Conservation (phyloP, 2,888 invertebrate species). For the Eupithecia abbreviata region DNA sequence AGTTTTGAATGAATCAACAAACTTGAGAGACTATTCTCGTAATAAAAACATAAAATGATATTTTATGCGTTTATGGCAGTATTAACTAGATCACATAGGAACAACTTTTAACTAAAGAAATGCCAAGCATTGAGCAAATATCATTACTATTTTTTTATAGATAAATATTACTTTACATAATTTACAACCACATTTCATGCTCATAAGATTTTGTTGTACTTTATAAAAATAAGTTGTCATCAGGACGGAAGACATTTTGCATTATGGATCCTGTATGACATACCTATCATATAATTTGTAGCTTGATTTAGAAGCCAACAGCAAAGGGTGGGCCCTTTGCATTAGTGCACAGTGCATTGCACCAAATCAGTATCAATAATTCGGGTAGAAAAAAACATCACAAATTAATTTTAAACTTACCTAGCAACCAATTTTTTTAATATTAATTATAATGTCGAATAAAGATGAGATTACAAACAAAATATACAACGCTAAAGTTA, state of each 20-base stretch:
- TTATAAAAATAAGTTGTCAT: not conserved
- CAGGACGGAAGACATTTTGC: conserved; percentile 8
- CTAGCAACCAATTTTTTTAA: not conserved
- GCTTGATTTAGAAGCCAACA: conserved; percentile 4
- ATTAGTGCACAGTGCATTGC: not conserved
- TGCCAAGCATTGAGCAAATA: conserved; percentile 32
- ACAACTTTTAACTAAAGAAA: conserved; percentile 12
- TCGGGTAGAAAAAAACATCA: not conserved
- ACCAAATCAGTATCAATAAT: not conserved
- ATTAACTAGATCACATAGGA: conserved; percentile 25
- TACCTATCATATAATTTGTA: not conserved
- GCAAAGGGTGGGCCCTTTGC: not conserved
- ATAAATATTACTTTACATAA: conserved; percentile 21
- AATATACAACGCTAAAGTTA: not conserved
- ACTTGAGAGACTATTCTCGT: not conserved
- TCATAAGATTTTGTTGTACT: conserved; percentile 21
- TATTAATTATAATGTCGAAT: not conserved
- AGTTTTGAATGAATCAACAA: not conserved
- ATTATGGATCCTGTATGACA: not conserved
- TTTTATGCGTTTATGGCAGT: conserved; percentile 12
- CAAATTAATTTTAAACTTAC: not conserved
- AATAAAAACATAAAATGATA: conserved; percentile 2
- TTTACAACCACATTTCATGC: conserved; percentile 19
- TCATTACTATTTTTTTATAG: conserved; percentile 8
- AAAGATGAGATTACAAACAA: conserved; percentile 1